A percentile compares a stretch with the other conserved stretches of the same genome.
These are phyloP conservation scores for Cyprinodon brontotheroides DNA, from an alignment of 2,113 vertebrate genomes.

Conservation along the genomic window DNA sequence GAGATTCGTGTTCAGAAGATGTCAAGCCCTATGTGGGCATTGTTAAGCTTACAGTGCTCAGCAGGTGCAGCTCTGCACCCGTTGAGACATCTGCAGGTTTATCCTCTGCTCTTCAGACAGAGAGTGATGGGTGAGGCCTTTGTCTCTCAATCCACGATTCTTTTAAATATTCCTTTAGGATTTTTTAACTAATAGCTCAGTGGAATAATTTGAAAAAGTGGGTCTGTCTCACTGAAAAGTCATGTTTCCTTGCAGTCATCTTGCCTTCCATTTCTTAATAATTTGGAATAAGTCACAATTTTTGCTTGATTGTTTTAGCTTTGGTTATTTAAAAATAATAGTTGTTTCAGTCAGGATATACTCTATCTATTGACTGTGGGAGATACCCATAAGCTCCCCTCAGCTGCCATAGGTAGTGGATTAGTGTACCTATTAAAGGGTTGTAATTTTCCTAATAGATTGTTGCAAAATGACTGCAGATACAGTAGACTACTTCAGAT, in stretches of 20 bases:
- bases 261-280: not conserved
- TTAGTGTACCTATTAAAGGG: not conserved
- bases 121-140: slow-evolving; percentile 12
- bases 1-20: slow-evolving; percentile 55
- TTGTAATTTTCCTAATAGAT: not conserved
- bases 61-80: slow-evolving; percentile 50
- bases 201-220: not conserved
- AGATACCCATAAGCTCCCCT: no score
- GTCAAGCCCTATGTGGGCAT: slow-evolving; percentile 65
- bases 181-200: not conserved
- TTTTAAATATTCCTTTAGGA: not conserved
- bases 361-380: no score
- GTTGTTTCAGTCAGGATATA: not conserved
- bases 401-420: no score
- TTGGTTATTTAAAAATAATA: not conserved
- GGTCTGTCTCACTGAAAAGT: no score
- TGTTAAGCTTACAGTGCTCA: slow-evolving; percentile 65
- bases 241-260: no score
- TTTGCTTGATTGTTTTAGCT: not conserved
- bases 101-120: slow-evolving; percentile 11
- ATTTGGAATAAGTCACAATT: not conserved
- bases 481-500: no score
- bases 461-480: not conserved
- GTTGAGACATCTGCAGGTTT: slow-evolving; percentile 43
- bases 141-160: slow-evolving; percentile 2